phyloP scores from a whole-genome alignment of 2,797 vertebrate species.

The Echeneis naucrates region DNA sequence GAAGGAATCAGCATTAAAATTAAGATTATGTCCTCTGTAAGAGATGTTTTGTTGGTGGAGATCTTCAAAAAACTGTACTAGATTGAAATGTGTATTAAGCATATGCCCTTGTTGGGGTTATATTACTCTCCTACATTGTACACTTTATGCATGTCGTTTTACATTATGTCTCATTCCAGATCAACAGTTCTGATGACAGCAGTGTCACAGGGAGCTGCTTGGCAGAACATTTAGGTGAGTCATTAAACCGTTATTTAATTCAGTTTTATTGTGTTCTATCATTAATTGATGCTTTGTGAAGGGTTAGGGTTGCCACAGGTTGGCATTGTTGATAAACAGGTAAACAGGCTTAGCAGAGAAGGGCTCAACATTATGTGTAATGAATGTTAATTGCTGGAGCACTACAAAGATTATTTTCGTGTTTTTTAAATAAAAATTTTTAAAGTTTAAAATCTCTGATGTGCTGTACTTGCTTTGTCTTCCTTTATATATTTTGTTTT shows the following conservation, averaged over 20 bases:
- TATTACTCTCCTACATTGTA: not conserved
- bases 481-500: too few species aligned
- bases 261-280: not conserved
- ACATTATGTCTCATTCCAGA: conserved; percentile 73
- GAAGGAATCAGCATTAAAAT: too few species aligned
- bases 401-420: too few species aligned
- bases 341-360: too few species aligned
- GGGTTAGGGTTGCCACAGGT: too few species aligned
- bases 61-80: not conserved
- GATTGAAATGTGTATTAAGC: not conserved
- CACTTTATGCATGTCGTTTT: not conserved
- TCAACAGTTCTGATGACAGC: conserved; percentile 89
- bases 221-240: conserved; percentile 68
- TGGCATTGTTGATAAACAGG: too few species aligned
- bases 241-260: not conserved
- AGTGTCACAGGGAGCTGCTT: conserved; percentile 45
- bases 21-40: not conserved
- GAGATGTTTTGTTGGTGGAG: not conserved
- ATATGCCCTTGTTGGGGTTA: not conserved
- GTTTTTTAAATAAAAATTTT: too few species aligned
- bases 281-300: too few species aligned
- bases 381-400: too few species aligned
- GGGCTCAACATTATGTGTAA: too few species aligned
- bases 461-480: too few species aligned
- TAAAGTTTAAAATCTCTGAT: too few species aligned